A percentile compares a stretch with the other conserved stretches of the same genome.
These are phyloP conservation scores for Notodonta dromedarius DNA, from an alignment of 2,888 invertebrate species.

Conservation along the genomic window DNA sequence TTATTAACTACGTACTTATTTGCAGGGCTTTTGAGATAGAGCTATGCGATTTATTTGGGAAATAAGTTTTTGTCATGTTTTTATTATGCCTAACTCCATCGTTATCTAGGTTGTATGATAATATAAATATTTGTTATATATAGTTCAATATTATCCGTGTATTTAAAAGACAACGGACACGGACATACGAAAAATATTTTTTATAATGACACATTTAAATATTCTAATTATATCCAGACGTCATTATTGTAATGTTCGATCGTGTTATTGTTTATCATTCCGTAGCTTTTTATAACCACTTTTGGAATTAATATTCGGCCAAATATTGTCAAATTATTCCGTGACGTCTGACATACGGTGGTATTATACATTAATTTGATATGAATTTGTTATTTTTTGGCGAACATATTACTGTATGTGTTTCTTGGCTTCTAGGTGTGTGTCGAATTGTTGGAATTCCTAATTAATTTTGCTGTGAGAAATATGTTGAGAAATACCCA, in stretches of 20 bases:
- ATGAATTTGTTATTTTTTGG: conserved; percentile 34
- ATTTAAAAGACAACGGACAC: no score
- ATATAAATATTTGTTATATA: no score
- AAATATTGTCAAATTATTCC: conserved; percentile 49
- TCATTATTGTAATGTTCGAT: conserved; percentile 22
- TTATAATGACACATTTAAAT: conserved; percentile 10
- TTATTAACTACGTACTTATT: not conserved
- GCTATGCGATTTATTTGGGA: no score
- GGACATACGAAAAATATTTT: no score
- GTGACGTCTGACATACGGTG: conserved; percentile 44
- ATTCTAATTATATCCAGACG: conserved; percentile 16
- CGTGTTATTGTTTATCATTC: conserved; percentile 49
- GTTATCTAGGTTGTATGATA: no score
- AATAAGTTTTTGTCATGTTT: no score
- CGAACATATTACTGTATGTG: conserved; percentile 22
- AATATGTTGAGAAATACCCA: conserved; percentile 29
- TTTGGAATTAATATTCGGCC: conserved; percentile 35
- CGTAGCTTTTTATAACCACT: conserved; percentile 28
- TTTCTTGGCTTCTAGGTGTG: conserved; percentile 27
- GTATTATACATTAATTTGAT: conserved; percentile 45
- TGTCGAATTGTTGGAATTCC: conserved; percentile 47
- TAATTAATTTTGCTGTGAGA: conserved; percentile 31
- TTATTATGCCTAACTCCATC: no score
- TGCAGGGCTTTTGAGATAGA: not conserved
- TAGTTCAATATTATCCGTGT: no score